These are phyloP conservation scores for Lypha dubia DNA, from an alignment of 2,888 invertebrate genomes.

Conservation along the genomic window DNA sequence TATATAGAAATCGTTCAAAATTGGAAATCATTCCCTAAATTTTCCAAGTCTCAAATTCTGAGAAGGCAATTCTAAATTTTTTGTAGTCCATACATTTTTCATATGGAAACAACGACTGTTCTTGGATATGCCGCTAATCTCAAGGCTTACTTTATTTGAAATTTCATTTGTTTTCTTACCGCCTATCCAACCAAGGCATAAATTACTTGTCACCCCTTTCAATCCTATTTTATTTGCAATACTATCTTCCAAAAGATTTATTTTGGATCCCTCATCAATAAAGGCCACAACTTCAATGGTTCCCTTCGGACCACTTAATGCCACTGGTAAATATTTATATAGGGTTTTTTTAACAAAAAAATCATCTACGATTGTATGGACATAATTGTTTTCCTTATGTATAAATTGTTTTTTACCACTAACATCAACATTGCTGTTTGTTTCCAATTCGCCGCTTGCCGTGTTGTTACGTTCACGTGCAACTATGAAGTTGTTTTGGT, in stretches of 20 bases:
- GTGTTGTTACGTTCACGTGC: constrained; percentile 21
- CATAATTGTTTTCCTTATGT: constrained; percentile 9
- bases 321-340: constrained; percentile 61
- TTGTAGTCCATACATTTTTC: constrained; percentile 56
- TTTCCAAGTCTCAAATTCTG: constrained; percentile 33
- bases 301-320: constrained; percentile 42
- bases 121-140: constrained; percentile 1
- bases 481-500: background rate
- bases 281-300: constrained; percentile 34
- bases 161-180: constrained; percentile 51
- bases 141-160: constrained; percentile 45
- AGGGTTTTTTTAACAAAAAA: constrained; percentile 19
- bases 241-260: constrained; percentile 50
- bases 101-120: constrained; percentile 27
- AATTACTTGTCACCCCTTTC: constrained; percentile 40
- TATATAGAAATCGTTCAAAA: background rate
- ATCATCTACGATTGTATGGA: constrained; percentile 36
- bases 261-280: constrained; percentile 54
- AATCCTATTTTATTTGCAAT: constrained; percentile 50
- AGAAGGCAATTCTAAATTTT: constrained; percentile 32
- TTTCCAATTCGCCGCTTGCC: background rate
- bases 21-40: background rate
- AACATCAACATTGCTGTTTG: too few relatives aligned
- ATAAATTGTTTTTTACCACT: background rate
- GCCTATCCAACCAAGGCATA: constrained; percentile 58